These are phyloP conservation scores for Steinernema carpocapsae DNA, from an alignment of 2,888 invertebrate species.

Conservation along the genomic window DNA sequence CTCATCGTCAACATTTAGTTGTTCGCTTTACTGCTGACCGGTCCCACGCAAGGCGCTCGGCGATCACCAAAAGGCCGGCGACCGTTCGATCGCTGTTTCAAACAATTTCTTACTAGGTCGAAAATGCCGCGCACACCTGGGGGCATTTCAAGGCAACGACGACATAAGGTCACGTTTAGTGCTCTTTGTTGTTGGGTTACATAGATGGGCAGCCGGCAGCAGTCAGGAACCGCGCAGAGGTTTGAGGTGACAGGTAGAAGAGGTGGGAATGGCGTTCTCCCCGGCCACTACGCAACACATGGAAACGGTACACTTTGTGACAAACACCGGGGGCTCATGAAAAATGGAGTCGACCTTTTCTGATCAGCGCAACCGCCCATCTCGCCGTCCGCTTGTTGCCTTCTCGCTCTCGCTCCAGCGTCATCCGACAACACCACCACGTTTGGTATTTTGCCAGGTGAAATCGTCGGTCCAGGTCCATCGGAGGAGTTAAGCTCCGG, in stretches of 20 bases:
- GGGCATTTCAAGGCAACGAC: conserved; percentile 35
- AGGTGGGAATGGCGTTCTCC: conserved; percentile 33
- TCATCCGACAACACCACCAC: background rate
- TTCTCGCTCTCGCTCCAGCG: conserved; percentile 25
- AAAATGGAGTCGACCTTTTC: conserved; percentile 31
- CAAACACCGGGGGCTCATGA: conserved; percentile 29
- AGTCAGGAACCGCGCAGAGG: conserved; percentile 31
- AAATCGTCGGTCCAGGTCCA: background rate
- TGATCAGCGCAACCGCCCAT: conserved; percentile 18
- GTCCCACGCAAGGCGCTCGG: conserved; percentile 18
- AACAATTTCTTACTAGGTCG: conserved; percentile 17
- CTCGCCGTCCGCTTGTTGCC: conserved; percentile 16
- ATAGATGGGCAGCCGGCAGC: background rate
- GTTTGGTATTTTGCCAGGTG: conserved; percentile 34
- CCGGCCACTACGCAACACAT: conserved; percentile 21
- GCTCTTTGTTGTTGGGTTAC: conserved; percentile 23
- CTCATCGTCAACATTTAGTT: conserved; percentile 32
- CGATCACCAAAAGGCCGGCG: background rate
- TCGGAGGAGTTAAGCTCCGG: background rate
- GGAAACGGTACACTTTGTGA: conserved; percentile 24
- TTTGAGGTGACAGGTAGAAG: conserved; percentile 27
- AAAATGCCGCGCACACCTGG: conserved; percentile 35
- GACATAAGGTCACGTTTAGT: conserved; percentile 35
- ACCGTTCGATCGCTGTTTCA: background rate
- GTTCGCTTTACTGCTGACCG: conserved; percentile 19